phyloP scores from a whole-genome alignment of 2,113 vertebrate genomes.

The Tyrannus savana region DNA sequence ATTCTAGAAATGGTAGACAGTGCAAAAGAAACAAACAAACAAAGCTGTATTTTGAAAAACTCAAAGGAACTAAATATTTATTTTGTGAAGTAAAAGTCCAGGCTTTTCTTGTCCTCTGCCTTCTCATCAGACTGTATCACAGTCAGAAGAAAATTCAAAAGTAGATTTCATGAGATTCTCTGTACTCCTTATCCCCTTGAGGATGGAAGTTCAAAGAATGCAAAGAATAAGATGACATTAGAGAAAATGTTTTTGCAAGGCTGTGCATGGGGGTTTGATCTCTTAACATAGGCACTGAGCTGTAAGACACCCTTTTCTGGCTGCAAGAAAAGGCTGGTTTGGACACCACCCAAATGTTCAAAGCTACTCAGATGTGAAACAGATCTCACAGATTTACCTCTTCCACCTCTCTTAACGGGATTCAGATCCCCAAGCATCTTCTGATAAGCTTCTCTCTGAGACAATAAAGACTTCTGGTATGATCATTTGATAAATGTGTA shows the following conservation, averaged over 20 bases:
- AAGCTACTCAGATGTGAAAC: not conserved
- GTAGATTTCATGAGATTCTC: not conserved
- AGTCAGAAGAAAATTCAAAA: constrained; percentile 9
- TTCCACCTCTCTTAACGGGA: not conserved
- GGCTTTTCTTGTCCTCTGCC: not conserved
- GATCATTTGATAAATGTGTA: not conserved
- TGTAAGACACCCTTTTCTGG: not conserved
- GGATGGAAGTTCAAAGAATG: constrained; percentile 11
- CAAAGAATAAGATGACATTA: not conserved
- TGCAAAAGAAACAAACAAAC: not conserved
- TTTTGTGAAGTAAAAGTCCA: not conserved
- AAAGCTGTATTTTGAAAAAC: not conserved
- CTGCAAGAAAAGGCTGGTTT: constrained; percentile 3
- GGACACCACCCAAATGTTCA: constrained; percentile 5
- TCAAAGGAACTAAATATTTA: not conserved
- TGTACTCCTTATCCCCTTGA: not conserved
- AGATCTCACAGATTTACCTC: not conserved
- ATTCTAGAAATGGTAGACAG: not conserved
- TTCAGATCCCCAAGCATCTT: not conserved
- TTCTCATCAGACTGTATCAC: not conserved
- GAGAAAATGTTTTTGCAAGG: not conserved
- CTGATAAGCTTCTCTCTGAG: not conserved
- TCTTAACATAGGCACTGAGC: not conserved
- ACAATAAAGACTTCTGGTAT: not conserved
- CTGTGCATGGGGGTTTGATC: not conserved